A percentile compares a stretch with the other conserved stretches of the same genome.
phyloP scores from a whole-genome alignment of 1,140 invertebrate genomes.

The Drosophila azteca region DNA sequence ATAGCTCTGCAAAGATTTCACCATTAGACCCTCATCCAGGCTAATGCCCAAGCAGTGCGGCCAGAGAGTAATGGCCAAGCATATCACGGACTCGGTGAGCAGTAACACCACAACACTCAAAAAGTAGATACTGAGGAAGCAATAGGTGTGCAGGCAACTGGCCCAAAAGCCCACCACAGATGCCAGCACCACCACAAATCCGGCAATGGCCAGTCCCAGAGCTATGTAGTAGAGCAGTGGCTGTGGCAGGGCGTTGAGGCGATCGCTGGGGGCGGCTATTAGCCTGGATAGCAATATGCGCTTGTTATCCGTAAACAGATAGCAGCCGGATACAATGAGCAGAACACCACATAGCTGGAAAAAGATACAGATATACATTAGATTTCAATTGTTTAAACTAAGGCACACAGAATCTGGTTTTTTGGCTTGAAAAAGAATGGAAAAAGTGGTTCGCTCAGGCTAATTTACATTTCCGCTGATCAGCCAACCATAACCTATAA shows the following conservation, averaged over 20 bases:
- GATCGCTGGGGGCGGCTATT: constrained; percentile 85
- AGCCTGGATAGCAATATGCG: constrained; percentile 89
- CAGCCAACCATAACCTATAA: constrained; percentile 52
- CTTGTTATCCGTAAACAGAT: constrained; percentile 88
- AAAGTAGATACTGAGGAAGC: constrained; percentile 90
- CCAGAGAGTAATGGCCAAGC: constrained; percentile 90
- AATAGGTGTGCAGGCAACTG: constrained; percentile 89
- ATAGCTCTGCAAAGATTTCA: constrained; percentile 88
- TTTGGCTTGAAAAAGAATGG: constrained; percentile 4
- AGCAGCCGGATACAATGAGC: constrained; percentile 88
- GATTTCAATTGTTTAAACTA: neutral
- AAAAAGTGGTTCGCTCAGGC: constrained; percentile 15
- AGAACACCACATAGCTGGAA: constrained; percentile 88
- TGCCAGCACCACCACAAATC: constrained; percentile 87
- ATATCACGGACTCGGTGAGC: constrained; percentile 89
- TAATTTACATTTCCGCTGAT: constrained; percentile 39
- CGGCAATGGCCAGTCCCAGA: constrained; percentile 87
- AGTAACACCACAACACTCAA: constrained; percentile 88
- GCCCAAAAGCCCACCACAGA: constrained; percentile 91
- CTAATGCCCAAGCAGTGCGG: constrained; percentile 90
- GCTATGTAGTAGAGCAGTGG: constrained; percentile 90
- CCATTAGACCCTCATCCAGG: constrained; percentile 87
- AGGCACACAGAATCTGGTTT: constrained; percentile 33
- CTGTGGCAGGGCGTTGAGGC: constrained; percentile 85
- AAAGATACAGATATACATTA: constrained; percentile 26